Conservation (phyloP, 2,113 vertebrate genomes). For the Anseranas semipalmata region DNA sequence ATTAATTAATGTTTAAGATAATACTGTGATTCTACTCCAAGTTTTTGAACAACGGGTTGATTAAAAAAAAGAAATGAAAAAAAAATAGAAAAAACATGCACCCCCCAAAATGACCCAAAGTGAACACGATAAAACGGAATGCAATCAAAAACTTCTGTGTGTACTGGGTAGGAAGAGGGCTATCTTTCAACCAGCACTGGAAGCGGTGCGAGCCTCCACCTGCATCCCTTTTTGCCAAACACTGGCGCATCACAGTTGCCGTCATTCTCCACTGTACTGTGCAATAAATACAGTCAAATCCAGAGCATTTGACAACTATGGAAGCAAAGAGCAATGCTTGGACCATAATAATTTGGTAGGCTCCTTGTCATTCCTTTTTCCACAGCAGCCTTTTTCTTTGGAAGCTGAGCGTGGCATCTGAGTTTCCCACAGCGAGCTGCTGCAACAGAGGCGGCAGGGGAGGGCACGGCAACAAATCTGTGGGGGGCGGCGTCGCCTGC, state of each 20-base stretch:
- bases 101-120: background rate
- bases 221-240: background rate
- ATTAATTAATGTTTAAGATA: slow-evolving; percentile 8
- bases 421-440: background rate
- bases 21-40: background rate
- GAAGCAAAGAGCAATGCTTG: background rate
- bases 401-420: background rate
- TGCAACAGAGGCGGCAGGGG: background rate
- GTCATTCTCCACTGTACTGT: background rate
- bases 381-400: background rate
- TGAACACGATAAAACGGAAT: background rate
- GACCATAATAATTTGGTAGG: background rate
- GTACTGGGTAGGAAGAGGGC: background rate
- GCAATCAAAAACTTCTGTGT: background rate
- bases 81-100: background rate
- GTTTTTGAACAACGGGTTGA: background rate
- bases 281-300: background rate
- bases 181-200: background rate
- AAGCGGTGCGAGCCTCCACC: background rate
- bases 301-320: background rate
- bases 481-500: background rate
- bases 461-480: background rate
- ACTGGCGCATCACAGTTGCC: background rate
- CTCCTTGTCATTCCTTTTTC: background rate
- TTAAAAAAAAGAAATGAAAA: background rate